A percentile compares a stretch with the other conserved stretches of the same genome.
Evolutionary conservation across 1,140 invertebrate genomes (phyloP).

Genomic region (Camponotus floridanus): DNA sequence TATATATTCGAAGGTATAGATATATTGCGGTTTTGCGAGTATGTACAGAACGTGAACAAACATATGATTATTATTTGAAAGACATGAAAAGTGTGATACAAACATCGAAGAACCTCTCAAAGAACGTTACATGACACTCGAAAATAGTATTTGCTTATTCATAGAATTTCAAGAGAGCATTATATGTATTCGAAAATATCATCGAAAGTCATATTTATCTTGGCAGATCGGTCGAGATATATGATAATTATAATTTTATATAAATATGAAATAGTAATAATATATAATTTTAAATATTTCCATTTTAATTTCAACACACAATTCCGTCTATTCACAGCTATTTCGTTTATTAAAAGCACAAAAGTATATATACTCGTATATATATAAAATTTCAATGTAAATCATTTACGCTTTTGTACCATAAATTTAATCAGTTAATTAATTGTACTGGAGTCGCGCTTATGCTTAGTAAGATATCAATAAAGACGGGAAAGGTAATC

Average conservation of each 20-base stretch:
- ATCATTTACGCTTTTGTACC: not conserved
- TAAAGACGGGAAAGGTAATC: constrained; percentile 72
- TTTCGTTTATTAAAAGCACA: not conserved
- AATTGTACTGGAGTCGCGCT: not conserved
- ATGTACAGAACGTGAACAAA: constrained; percentile 19
- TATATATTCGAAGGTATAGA: not conserved
- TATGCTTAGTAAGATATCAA: constrained; percentile 40
- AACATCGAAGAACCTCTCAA: not conserved
- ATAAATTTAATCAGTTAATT: constrained; percentile 13
- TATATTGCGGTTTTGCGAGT: not conserved
- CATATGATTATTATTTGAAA: constrained; percentile 5
- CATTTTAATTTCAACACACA: not conserved
- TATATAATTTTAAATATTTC: not conserved
- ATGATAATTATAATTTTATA: too few relatives aligned
- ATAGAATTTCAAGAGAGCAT: not conserved
- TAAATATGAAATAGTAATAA: not conserved
- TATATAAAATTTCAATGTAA: not conserved
- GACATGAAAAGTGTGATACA: not conserved
- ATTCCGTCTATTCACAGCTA: too few relatives aligned
- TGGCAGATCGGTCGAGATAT: not conserved
- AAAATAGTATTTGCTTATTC: not conserved
- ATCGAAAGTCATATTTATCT: not conserved
- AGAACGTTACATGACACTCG: not conserved
- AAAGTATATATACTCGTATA: not conserved
- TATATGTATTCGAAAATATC: not conserved